These are phyloP conservation scores for Peromyscus nudipes DNA, from an alignment of 2,797 vertebrate genomes.

Conservation along the genomic window DNA sequence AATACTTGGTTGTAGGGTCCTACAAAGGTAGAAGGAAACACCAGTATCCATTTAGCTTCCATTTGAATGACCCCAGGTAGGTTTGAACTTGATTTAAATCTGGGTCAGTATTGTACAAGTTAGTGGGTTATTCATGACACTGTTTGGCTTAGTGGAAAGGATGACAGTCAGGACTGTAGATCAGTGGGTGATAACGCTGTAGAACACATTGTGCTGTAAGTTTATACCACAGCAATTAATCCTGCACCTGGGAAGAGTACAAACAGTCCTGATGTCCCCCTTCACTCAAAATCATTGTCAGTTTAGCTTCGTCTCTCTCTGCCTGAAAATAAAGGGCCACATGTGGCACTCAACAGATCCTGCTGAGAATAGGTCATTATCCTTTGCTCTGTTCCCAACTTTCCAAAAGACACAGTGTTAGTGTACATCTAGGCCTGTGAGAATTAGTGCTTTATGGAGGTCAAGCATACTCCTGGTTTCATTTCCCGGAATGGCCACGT, in stretches of 20 bases:
- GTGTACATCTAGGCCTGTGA: neutral
- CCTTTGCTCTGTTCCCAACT: slow-evolving; percentile 49
- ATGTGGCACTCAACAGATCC: slow-evolving; percentile 2
- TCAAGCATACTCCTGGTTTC: slow-evolving; percentile 17
- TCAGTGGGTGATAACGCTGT: slow-evolving; percentile 22
- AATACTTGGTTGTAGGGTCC: neutral
- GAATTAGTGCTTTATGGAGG: slow-evolving; percentile 46
- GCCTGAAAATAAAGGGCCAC: slow-evolving; percentile 11
- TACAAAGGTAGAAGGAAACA: neutral
- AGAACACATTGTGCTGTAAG: neutral
- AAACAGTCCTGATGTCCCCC: neutral
- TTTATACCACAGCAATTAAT: slow-evolving; percentile 61
- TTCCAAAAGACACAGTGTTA: slow-evolving; percentile 49
- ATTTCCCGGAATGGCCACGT: slow-evolving; percentile 40
- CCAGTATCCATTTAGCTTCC: neutral
- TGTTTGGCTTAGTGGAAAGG: slow-evolving; percentile 32
- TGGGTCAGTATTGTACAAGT: neutral
- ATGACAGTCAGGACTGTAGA: neutral
- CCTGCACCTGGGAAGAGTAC: slow-evolving; percentile 2
- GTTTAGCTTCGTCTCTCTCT: slow-evolving; percentile 13
- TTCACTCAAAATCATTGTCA: slow-evolving; percentile 51
- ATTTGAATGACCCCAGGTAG: neutral
- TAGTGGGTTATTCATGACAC: slow-evolving; percentile 46
- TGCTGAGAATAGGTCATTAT: slow-evolving; percentile 58
- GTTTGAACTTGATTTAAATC: slow-evolving; percentile 52